Evolutionary conservation across 1,140 invertebrate species (phyloP), one percentile per base, ranked within the genome.

Genomic region (Mizuhopecten yessoensis): DNA sequence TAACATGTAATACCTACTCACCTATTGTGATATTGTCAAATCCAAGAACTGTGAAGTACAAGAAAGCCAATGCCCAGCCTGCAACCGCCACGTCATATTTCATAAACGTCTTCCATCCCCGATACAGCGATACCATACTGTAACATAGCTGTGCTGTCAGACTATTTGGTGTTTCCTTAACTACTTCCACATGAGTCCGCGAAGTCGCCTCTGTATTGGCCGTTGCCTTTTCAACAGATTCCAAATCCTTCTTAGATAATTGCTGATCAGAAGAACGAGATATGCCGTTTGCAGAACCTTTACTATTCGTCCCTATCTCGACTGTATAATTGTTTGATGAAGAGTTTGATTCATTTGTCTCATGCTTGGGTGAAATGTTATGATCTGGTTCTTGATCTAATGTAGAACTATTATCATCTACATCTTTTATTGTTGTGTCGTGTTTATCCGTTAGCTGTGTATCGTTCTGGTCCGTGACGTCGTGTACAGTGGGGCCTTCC

Each of bases 1-100:
- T n/a, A n/a, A n/a, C n/a, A n/a, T n/a, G n/a, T n/a, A n/a, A n/a
- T n/a, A 87, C 23, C 3, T 1, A 90, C 94, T 92, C 90, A 97
- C 97, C 97, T 87, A 95, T 96, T 87, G 97, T 97, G 88, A 97
- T 96, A 88, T 95, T 96, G 93, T 97, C 97, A 94, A 97, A 97
- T 11, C 96, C 96, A 10, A 97, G 94, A 1, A 97, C 97, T 17
- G 97, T 97, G 96, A 97, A 96, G 93, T 97, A 97, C 11, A 97
- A 94, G 33, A 96, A 94, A 23, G 97, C 96, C 23, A 97, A 93
- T 0, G 94, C 96, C 3, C 97, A 89, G n/a, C 97, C 97, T 23
- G 97, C 97, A 92, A 94, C 93, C 29, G 94, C 88, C 20, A 97
- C 95, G 9, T 92, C 92, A 89, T 97, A 96, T 11, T 87, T 89